Evolutionary conservation across 1,140 invertebrate species (phyloP), one percentile per base, ranked within the genome.

Genomic region (Drosophila ogumai): DNA sequence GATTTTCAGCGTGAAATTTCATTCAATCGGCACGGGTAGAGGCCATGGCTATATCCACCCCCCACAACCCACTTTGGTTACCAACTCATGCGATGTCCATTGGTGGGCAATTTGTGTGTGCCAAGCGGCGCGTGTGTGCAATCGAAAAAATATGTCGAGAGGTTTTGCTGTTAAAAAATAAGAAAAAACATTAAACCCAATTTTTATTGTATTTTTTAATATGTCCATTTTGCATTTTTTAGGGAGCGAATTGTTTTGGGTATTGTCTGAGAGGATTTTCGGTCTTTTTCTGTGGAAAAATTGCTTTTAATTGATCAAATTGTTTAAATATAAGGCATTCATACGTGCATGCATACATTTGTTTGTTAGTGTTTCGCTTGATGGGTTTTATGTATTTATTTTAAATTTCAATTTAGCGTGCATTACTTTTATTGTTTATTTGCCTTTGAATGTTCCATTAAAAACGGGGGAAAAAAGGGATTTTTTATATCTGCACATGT

Each of bases 1-100:
- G 85, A 88, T 80, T 90, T 88, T 80, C 85, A 81, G 85, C 85
- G 84, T 88, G 77, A 90, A 90, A 88, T 84, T 87, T 88, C 69
- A 88, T 88, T 88, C 84, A 90, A 88, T 88, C 80, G 69, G 36
- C 44, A 49, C 40, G 66, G 57, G 47, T 58, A 66, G 13, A 66
- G 46, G 63, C 63, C 36, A 56, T 41, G 43, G 47, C 67, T 28
- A 41, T 55, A 40, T 15, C 68, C 34, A 15, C 4, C 46, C 22
- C 12, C 22, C 25, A 4, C 25, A 25, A 8, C 31, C 41, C 12
- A 40, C 38, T 52, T 41, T 3, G 4, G 46, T 66, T 66, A 44
- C 61, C 66, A 69, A 55, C 50, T 44, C 71, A 66, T 59, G 75
- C 13, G 19, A 49, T 49, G 40, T n/a, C 63, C 74, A 68, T 67